Conservation (phyloP, 2,797 vertebrate genomes). For the Heliangelus exortis region DNA sequence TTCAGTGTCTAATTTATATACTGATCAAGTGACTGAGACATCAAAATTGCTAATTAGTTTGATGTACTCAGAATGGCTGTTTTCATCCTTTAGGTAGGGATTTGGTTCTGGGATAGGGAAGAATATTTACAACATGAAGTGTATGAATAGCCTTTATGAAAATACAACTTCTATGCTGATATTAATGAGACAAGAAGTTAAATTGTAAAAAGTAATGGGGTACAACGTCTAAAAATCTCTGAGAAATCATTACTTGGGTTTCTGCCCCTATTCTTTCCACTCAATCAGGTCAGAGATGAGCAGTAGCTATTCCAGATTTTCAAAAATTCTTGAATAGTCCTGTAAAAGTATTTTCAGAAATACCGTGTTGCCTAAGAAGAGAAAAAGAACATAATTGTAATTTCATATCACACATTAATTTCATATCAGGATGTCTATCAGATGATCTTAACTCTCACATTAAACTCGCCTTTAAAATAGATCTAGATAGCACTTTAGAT, state of each 20-base stretch:
- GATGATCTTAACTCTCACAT: not conserved
- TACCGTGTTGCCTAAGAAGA: not conserved
- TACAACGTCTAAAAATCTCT: not conserved
- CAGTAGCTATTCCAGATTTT: not conserved
- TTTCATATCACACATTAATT: not conserved
- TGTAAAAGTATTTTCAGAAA: not conserved
- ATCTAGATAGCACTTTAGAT: not conserved
- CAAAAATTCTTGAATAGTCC: not conserved
- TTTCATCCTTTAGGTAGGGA: not conserved
- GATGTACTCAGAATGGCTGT: not conserved
- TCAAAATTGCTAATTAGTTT: not conserved
- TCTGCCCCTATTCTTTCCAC: not conserved
- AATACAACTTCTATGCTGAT: not conserved
- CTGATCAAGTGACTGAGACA: not conserved
- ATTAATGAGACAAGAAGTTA: not conserved
- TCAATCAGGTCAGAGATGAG: not conserved
- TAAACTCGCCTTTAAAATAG: not conserved
- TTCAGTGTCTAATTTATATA: not conserved
- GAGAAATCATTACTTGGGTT: not conserved
- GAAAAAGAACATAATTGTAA: not conserved
- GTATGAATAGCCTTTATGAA: not conserved
- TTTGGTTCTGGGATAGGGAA: not conserved
- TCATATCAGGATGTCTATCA: not conserved
- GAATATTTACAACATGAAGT: not conserved
- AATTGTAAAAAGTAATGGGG: not conserved